These are phyloP conservation scores for Lepus timidus DNA, from an alignment of 2,113 vertebrate species.

Conservation along the genomic window DNA sequence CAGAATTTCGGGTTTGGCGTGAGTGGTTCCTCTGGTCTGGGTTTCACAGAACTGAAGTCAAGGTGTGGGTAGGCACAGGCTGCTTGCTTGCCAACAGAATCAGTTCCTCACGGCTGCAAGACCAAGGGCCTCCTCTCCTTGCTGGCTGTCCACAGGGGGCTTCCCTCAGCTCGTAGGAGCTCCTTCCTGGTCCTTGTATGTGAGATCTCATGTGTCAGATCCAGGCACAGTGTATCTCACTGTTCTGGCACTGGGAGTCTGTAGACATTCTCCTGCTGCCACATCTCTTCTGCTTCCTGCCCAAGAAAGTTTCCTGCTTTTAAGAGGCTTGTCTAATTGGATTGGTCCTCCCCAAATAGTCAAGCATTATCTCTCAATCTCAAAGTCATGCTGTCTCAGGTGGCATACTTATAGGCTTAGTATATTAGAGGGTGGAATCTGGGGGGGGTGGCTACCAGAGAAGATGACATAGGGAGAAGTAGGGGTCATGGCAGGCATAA, in stretches of 20 bases:
- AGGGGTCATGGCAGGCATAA: too few species aligned
- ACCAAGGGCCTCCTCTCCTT: neutral
- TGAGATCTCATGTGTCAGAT: too few species aligned
- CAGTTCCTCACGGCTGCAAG: neutral
- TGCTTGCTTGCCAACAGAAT: neutral
- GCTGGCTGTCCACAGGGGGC: neutral
- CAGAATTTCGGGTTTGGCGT: neutral
- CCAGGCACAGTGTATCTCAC: neutral
- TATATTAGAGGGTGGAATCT: neutral
- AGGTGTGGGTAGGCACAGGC: accelerated
- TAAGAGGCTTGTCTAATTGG: neutral
- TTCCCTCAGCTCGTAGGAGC: neutral
- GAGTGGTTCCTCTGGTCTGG: neutral
- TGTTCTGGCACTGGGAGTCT: neutral
- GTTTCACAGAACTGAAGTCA: neutral
- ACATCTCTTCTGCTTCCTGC: neutral
- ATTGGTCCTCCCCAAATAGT: too few species aligned
- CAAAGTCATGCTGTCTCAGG: neutral
- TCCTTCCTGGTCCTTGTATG: neutral
- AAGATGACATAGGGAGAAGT: neutral
- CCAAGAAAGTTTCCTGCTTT: neutral
- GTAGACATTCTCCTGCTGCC: neutral
- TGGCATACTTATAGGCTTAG: neutral
- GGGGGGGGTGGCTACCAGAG: neutral
- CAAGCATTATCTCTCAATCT: neutral